Evolutionary conservation across 2,888 invertebrate species (phyloP), one percentile per base, ranked within the genome.

Genomic region (Bursaphelenchus okinawaensis): DNA sequence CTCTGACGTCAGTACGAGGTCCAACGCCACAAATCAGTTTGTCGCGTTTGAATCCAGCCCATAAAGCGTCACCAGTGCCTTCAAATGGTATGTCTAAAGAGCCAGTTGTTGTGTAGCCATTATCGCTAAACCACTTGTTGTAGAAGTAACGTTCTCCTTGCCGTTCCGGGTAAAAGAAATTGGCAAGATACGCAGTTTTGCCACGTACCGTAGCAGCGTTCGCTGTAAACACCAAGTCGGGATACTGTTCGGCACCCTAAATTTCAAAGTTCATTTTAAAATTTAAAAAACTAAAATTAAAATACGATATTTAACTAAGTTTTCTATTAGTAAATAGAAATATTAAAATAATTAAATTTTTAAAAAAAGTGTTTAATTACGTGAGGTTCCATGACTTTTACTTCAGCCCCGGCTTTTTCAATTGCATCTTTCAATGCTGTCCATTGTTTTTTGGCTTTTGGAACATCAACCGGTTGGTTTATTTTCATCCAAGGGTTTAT

Each of bases 401-500:
- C 75, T 12, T 70, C 64, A 20, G 74, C 79, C 12, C 79, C 79
- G 40, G 72, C 69, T 12, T 68, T 66, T 55, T 74, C 77, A 16
- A 81, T 70, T 2, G 73, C 73, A 19, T 61, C 29, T 63, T 77
- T 77, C 62, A 80, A 64, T 8, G 23, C 74, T 24, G 75, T 65
- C 80, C 81, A 80, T 60, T 80, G 80, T 23, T 68, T 60, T 23
- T 68, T 59, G 8, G 80, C 80, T 50, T 67, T 70, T 3, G 63
- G 52, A 7, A 66, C 64, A 57, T 80, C 67, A 9, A 76, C 79
- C 19, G 68, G 69, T 50, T 64, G 61, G 7, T 58, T 59, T 7
- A 60, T 55, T 29, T 70, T 68, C 81, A 79, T 80, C 81, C 81
- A 81, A n/a, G 79, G 78, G 59, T 81, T 81, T 56, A 81, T 81